phyloP scores from a whole-genome alignment of 2,113 vertebrate genomes.

The Ariopsis seemanni region DNA sequence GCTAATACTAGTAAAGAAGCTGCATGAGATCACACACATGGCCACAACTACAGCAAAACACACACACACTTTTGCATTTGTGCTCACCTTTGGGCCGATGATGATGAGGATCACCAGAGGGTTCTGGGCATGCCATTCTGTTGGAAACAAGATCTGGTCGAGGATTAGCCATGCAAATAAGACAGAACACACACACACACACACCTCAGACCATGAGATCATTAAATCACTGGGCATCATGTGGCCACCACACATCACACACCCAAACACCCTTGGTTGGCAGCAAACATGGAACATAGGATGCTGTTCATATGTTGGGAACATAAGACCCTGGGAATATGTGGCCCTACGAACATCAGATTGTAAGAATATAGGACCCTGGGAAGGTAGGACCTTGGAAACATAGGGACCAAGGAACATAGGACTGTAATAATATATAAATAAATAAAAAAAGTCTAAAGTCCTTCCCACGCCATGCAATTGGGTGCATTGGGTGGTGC shows the following conservation, averaged over 20 bases:
- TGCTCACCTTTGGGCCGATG: constrained; percentile 82
- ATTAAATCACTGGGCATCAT: neutral
- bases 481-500: too few relatives aligned
- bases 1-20: constrained; percentile 39
- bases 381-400: neutral
- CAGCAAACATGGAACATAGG: neutral
- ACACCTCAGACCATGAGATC: neutral
- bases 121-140: constrained; percentile 83
- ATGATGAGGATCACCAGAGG: constrained; percentile 79
- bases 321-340: neutral
- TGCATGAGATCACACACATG: neutral
- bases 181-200: neutral
- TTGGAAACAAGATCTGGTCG: constrained; percentile 56
- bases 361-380: neutral
- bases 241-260: neutral
- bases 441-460: too few relatives aligned
- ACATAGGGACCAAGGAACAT: neutral
- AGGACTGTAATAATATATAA: neutral
- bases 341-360: neutral
- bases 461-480: too few relatives aligned
- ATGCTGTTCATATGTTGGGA: neutral
- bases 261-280: neutral
- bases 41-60: neutral
- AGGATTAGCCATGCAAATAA: constrained; percentile 26
- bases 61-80: constrained; percentile 25